Evolutionary conservation across 2,113 vertebrate species (phyloP), one percentile per base, ranked within the genome.

Genomic region (Heteronetta atricapilla): DNA sequence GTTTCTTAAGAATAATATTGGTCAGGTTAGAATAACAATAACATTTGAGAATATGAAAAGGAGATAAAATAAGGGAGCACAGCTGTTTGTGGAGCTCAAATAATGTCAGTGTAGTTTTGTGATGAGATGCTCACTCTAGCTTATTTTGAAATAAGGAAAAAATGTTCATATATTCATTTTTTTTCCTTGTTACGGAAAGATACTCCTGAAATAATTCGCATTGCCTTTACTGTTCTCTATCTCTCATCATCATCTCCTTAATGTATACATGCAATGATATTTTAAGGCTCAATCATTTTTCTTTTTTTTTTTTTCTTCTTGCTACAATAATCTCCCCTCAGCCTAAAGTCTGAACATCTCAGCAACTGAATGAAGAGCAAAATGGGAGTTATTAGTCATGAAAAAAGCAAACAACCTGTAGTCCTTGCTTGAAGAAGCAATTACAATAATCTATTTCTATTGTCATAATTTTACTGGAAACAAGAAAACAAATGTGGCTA

Each of bases 391-490:
- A 96, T 90, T 93, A 94, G 38, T 92, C 62, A 72, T 22, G 62
- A 82, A 87, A 22, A 89, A 89, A 93, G 9, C 83, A 88, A 95
- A 86, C 38, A 18, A 93, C 87, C 59, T 96, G 75, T 90, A 92
- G 90, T 79, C 46, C 68, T 85, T 63, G 23, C 76, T 95, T 94
- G 66, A 92, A 93, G 81, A 96, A 88, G 58, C 66, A 96, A 91
- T 96, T 96, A 92, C 56, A 96, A 74, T 92, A 86, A 97, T 95
- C 78, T 89, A 76, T 96, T 97, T 93, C 64, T 90, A 89, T 82
- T 96, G 91, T 94, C 91, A 95, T 94, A 94, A 94, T 98, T 97
- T 96, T 94, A 38, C 74, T 78, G 78, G 66, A 96, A 96, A 94
- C 60, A 88, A 70, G 34, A 89, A 96, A 98, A 94, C 73, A 97